Base-by-base conservation (phyloP, 64 coral and sea anemone species). In the Hydrozoanthus tunicans region DNA sequence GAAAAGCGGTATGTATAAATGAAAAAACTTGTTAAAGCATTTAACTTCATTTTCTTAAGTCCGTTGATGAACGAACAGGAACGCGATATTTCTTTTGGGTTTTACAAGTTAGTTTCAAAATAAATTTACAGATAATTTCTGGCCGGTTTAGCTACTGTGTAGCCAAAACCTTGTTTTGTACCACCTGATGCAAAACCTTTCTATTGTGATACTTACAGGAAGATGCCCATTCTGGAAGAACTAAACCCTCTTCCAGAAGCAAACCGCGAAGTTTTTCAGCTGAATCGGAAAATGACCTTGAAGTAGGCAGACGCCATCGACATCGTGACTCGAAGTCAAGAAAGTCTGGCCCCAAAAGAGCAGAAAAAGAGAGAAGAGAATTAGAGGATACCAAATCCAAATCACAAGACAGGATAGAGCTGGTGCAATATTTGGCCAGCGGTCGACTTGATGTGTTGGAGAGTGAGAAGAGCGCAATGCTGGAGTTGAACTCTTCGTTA, bases 401-500 rank as follows among this genome's bases (percentile, higher is more conserved):
- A 53, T 60, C 57, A 79, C 60, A 89, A 56, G 66, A 67, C 51
- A 94, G 72, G 55, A 11, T 83, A 55, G 90, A 92, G 7, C 80
- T 91, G 57, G 76, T 78, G 58, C 84, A 92, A 69, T 79, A 78
- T 51, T 25, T 94, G 74, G 85, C 90, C 56, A 91, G 77, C 83
- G 90, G 90, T 75, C 56, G 93, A 56, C 90, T 94, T 81, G 89
- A 94, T 4, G 67, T 92, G 56, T 78, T 94, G n/a, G 90, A 94
- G 66, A 86, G 89, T 64, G 90, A 94, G 32, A 94, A 92, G 68
- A 55, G 26, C 59, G 93, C 93, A 6, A 80, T 92, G 53, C 71
- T 89, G 88, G 95, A 97, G 9, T 70, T 97, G n/a, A 97, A 97
- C 54, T 63, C 90, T 32, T 99, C 97, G n/a, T 54, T 99, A 10